Evolutionary conservation across 2,797 vertebrate genomes (phyloP), one percentile per base, ranked within the genome.

Genomic region (Peromyscus nudipes): DNA sequence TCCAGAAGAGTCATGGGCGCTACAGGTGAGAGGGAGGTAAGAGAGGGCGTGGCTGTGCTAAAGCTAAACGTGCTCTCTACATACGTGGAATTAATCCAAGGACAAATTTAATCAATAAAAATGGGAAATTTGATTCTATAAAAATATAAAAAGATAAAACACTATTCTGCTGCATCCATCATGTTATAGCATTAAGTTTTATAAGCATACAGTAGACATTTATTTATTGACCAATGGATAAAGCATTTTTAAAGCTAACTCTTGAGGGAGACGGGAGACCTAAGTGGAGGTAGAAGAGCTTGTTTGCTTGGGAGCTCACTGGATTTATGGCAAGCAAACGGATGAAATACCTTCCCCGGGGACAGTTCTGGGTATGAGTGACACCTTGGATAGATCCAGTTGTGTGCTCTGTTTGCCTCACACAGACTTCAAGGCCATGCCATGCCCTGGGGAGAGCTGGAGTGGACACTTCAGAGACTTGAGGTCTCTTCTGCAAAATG

Each of bases 181-280:
- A 46, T 21, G 6, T 80, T 80, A 40, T 57, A 6, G 43, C 57
- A 65, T 27, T 23, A 10, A 76, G 46, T 76, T 19, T 82, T 95
- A 12, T 43, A 71, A 64, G 81, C 40, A 83, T 25, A 49, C 34
- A 92, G 81, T 40, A 83, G 69, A n/a, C 46, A 89, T 87, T 86
- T n/a, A n/a, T n/a, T n/a, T 65, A 76, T 87, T 87, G 64, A 67
- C 34, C 23, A 52, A 69, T 25, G 27, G 17, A 90, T 40, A 86
- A 90, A 81, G 21, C 64, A 43, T 65, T 77, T 87, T 95, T 55
- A 83, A 31, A 57, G 55, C 37, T 93, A 69, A 62, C 49, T 82
- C 69, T 55, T 4, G 13, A 83, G 31, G 17, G 55, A 60, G 27
- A 9, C 23, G 6, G 57, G 34, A 92, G 29, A 75, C 75, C 6